Conservation (phyloP, 2,888 invertebrate species). For the Amblyteles armatorius region DNA sequence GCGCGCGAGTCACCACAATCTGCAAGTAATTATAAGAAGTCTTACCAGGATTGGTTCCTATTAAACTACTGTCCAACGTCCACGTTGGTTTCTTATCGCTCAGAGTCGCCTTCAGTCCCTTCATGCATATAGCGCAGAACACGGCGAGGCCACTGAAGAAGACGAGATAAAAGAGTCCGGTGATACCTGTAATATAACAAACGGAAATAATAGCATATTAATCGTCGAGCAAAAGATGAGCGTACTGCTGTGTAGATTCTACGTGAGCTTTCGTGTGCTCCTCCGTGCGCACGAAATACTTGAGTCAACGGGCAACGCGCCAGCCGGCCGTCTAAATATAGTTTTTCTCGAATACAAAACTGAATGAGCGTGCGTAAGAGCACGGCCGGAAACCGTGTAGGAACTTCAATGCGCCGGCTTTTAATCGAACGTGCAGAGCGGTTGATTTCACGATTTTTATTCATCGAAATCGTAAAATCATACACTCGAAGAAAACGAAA, state of each 20-base stretch:
- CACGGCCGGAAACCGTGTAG: slow-evolving; percentile 18
- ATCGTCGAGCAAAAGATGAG: neutral
- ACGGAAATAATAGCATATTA: neutral
- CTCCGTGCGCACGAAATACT: slow-evolving; percentile 48
- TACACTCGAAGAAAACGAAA: neutral
- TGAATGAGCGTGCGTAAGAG: slow-evolving; percentile 45
- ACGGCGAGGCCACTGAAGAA: slow-evolving; percentile 94
- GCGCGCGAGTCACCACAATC: no score
- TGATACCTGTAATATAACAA: slow-evolving; percentile 89
- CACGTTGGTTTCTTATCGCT: slow-evolving; percentile 90
- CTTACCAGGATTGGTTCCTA: slow-evolving; percentile 90
- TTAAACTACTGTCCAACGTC: slow-evolving; percentile 91
- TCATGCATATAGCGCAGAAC: slow-evolving; percentile 94
- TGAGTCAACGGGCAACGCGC: slow-evolving; percentile 38
- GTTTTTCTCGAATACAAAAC: slow-evolving; percentile 43
- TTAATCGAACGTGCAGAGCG: neutral
- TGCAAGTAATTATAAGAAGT: slow-evolving; percentile 11
- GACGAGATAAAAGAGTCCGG: slow-evolving; percentile 93
- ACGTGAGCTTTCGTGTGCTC: slow-evolving; percentile 15
- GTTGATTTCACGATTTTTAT: neutral
- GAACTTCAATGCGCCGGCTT: slow-evolving; percentile 7
- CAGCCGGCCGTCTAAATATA: slow-evolving; percentile 52
- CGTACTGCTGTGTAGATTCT: neutral
- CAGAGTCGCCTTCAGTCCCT: slow-evolving; percentile 91
- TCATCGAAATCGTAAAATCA: neutral